A percentile compares a stretch with the other conserved stretches of the same genome.
These are phyloP conservation scores for Ephestia elutella DNA, from an alignment of 1,140 invertebrate species.

Conservation along the genomic window DNA sequence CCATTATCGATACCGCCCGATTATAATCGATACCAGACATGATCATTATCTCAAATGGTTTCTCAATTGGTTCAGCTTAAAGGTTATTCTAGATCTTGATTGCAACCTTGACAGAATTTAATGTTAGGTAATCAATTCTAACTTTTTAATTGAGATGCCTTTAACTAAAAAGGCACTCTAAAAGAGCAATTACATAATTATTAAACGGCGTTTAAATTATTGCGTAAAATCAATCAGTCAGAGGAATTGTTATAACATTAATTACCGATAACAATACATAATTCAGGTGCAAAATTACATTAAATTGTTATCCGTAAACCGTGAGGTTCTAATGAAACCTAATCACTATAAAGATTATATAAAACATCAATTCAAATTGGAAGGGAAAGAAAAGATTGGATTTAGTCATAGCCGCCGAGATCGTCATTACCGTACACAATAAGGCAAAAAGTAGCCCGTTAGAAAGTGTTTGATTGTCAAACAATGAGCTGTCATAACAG, in stretches of 20 bases:
- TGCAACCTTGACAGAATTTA: slow-evolving; percentile 4
- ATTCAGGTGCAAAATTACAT: neutral
- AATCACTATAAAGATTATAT: neutral
- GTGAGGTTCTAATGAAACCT: neutral
- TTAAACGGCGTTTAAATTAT: neutral
- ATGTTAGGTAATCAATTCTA: slow-evolving; percentile 2
- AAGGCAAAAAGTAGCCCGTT: slow-evolving; percentile 18
- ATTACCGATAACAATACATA: neutral
- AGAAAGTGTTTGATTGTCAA: slow-evolving; percentile 32
- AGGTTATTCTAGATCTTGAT: slow-evolving; percentile 21
- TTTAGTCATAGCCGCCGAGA: neutral
- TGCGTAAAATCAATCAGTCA: neutral
- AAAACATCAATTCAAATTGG: neutral
- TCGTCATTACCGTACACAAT: slow-evolving; percentile 14
- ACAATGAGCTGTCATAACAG: slow-evolving; percentile 26
- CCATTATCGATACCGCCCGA: slow-evolving; percentile 24
- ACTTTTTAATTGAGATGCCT: slow-evolving; percentile 6
- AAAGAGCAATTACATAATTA: neutral
- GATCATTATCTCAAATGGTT: slow-evolving; percentile 30
- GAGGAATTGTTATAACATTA: neutral
- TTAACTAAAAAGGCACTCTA: neutral
- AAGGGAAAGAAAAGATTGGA: neutral
- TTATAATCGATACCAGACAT: slow-evolving; percentile 30
- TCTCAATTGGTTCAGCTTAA: slow-evolving; percentile 21
- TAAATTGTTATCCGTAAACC: neutral